Evolutionary conservation across 2,888 invertebrate species (phyloP), one percentile per base, ranked within the genome.

Genomic region (Mythimna lalbum): DNA sequence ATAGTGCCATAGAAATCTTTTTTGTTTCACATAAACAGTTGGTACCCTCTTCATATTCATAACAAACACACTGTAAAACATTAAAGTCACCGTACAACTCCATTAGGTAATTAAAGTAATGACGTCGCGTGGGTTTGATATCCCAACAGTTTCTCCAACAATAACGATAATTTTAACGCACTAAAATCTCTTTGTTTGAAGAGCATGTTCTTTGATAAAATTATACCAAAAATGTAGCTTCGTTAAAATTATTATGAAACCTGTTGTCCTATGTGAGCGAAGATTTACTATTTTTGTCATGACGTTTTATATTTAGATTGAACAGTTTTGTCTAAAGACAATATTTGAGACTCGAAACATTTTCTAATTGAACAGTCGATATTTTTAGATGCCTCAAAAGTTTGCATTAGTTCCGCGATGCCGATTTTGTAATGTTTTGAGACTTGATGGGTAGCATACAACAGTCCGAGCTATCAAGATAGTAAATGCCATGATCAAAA

Each of bases 141-240:
- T 33, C 7, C 9, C 9, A 9, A 9, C 31, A 72, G 21, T 36
- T 53, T 69, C 17, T 56, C 0, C 14, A 17, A 33, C 31, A 59
- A 21, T 59, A 23, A 50, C 47, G 67, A 74, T 74, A 62, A 62
- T 73, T 47, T 27, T 23, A 69, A 66, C 60, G 49, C 47, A 36
- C 17, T 31, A 36, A 76, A 56, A n/a, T 14, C 36, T 62, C 47
- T 55, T 60, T 66, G 49, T 62, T 19, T 19, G 60, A 63, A 36
- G 33, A 71, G 50, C 39, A 36, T 49, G 66, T 73, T 73, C 69
- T 71, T 68, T 79, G 52, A 76, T 63, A 43, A 53, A 74, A 77
- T 74, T 67, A 69, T 27, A 49, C 50, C 17, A 49, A 78, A 68
- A 73, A 62, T 36, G 43, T 64, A 59, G 43, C 61, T 65, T 63